These are phyloP conservation scores for Anadara kagoshimensis DNA, from an alignment of 1,140 invertebrate species.

Conservation along the genomic window DNA sequence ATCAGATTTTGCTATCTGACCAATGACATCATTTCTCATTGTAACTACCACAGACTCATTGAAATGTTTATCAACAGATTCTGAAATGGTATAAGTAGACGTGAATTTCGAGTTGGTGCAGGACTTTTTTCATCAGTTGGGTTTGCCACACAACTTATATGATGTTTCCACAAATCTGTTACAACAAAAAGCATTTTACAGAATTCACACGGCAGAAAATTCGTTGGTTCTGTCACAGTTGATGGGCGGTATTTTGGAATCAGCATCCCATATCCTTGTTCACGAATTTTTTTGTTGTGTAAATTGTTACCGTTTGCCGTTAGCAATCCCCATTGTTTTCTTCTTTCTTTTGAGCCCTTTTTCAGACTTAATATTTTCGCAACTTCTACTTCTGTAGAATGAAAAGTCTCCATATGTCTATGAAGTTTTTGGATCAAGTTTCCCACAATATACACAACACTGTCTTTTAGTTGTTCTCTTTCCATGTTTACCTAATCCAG, in stretches of 20 bases:
- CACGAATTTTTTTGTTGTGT: background rate
- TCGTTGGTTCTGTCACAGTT: too few species aligned
- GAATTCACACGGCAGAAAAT: too few species aligned
- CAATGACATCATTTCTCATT: constrained; percentile 14
- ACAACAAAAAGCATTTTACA: too few species aligned
- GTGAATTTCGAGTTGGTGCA: background rate
- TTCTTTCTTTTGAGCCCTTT: constrained; percentile 11
- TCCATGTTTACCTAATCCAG: background rate
- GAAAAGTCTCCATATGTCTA: constrained; percentile 4
- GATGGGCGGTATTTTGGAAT: constrained; percentile 9
- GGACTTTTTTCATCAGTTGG: background rate
- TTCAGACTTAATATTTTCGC: constrained; percentile 11
- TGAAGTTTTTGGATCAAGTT: constrained; percentile 5
- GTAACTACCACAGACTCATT: background rate
- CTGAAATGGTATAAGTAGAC: background rate
- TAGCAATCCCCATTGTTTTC: background rate
- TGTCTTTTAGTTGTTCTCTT: background rate
- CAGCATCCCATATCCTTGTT: background rate
- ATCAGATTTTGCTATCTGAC: background rate
- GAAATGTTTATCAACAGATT: background rate
- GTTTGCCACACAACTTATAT: background rate
- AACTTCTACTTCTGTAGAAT: constrained; percentile 6
- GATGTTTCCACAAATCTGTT: constrained; percentile 14
- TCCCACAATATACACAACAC: constrained; percentile 12
- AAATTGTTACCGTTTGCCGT: constrained; percentile 1